Percentiles rank a stretch among this genome's conserved stretches.
Conservation (phyloP, 2,797 vertebrate species). For the Ispidina picta region DNA sequence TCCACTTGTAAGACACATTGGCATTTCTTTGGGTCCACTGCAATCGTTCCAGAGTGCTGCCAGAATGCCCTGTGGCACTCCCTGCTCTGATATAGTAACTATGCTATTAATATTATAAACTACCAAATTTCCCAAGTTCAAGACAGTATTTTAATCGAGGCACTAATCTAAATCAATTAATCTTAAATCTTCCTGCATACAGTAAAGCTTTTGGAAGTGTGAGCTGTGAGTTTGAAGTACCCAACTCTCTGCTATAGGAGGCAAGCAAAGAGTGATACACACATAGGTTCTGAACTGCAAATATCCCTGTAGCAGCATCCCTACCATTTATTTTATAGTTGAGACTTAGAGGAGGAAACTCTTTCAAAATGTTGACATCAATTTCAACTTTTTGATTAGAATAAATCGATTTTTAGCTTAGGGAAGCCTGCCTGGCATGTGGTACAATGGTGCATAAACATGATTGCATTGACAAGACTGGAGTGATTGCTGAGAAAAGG, state of each 20-base stretch:
- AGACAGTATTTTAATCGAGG: neutral
- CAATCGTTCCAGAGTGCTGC: neutral
- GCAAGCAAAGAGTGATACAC: neutral
- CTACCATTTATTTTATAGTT: neutral
- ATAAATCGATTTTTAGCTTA: neutral
- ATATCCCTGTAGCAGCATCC: neutral
- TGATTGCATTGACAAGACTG: neutral
- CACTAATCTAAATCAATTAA: neutral
- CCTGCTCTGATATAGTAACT: neutral
- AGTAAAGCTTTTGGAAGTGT: neutral
- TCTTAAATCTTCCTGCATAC: neutral
- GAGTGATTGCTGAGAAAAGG: neutral
- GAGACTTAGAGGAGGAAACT: neutral
- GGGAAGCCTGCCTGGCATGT: neutral
- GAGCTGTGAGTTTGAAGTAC: neutral
- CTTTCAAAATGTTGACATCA: neutral
- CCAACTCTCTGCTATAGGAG: neutral
- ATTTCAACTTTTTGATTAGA: neutral
- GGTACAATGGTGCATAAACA: neutral
- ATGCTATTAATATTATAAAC: neutral
- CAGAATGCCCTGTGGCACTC: neutral
- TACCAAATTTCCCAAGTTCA: neutral
- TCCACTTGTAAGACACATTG: neutral
- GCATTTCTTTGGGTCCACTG: neutral
- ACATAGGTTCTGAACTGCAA: neutral